Conservation (phyloP, 2,888 invertebrate species). For the Mallateleia sp. region DNA sequence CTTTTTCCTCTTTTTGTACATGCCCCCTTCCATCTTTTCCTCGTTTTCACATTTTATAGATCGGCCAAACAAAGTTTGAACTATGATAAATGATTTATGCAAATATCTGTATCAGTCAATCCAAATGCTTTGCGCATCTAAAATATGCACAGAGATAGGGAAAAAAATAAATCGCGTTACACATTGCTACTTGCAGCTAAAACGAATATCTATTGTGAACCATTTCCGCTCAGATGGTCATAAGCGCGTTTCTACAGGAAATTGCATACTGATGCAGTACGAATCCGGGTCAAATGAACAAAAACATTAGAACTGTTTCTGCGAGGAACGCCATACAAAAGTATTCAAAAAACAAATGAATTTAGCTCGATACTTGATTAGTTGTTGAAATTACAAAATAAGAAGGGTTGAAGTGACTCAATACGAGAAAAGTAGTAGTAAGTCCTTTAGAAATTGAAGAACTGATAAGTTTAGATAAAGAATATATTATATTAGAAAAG, state of each 20-base stretch:
- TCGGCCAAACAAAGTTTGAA: not conserved
- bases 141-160: not conserved
- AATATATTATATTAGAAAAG: too few relatives aligned
- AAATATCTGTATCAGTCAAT: not conserved
- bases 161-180: conserved; percentile 35
- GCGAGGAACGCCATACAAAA: not conserved
- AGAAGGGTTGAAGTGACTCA: too few relatives aligned
- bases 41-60: not conserved
- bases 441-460: too few relatives aligned
- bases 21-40: too few relatives aligned
- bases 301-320: conserved; percentile 40
- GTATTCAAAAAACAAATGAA: not conserved
- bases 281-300: conserved; percentile 60
- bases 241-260: conserved; percentile 65
- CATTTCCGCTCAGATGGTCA: conserved; percentile 65
- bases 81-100: not conserved
- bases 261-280: conserved; percentile 59
- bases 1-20: too few relatives aligned
- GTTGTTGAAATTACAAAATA: too few relatives aligned
- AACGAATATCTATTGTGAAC: conserved; percentile 56
- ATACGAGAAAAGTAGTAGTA: too few relatives aligned
- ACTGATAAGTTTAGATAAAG: too few relatives aligned
- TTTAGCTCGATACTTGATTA: too few relatives aligned
- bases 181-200: conserved; percentile 21
- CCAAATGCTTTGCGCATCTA: not conserved